Evolutionary conservation across 2,113 vertebrate species (phyloP).

Genomic region (Pica pica): DNA sequence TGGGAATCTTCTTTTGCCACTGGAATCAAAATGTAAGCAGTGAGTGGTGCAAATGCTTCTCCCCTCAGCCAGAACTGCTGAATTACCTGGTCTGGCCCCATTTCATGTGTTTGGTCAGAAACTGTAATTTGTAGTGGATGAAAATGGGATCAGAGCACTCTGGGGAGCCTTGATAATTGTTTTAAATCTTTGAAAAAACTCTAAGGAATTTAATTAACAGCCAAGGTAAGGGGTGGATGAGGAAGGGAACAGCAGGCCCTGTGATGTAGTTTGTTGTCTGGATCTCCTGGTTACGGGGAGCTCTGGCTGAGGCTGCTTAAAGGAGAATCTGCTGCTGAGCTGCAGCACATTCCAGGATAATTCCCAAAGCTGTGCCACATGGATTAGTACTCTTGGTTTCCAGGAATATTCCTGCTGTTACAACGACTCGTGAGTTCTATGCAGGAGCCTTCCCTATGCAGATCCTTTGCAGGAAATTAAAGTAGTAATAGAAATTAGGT

Average conservation of each 20-base stretch:
- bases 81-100: neutral
- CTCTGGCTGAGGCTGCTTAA: neutral
- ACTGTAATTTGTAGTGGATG: neutral
- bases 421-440: rapidly evolving
- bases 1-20: neutral
- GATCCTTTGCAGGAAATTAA: neutral
- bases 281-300: neutral
- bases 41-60: rapidly evolving
- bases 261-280: constrained; percentile 34
- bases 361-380: neutral
- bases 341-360: neutral
- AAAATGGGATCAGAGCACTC: neutral
- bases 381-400: neutral
- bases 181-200: neutral
- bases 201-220: neutral
- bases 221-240: neutral
- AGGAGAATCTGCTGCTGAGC: neutral
- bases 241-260: neutral
- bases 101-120: neutral
- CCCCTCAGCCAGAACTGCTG: neutral
- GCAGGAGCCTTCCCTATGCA: neutral
- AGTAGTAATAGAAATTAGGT: neutral
- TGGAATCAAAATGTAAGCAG: rapidly evolving
- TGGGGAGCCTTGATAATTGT: rapidly evolving
- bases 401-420: rapidly evolving